Base-by-base conservation (phyloP, 2,888 invertebrate genomes). In the Hermaeophaga mercurialis region DNA sequence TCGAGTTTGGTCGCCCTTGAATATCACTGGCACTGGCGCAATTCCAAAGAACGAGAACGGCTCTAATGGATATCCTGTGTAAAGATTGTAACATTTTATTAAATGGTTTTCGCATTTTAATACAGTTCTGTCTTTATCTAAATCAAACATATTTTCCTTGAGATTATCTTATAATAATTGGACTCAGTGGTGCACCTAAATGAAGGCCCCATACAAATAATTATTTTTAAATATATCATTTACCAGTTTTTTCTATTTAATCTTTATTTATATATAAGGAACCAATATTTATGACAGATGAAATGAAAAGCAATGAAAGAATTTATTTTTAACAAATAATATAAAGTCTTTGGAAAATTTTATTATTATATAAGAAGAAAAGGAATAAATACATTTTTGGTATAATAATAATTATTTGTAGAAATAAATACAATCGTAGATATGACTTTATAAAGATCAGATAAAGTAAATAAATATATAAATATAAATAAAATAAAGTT, bases 31-130 rank as follows among this genome's bases (percentile, higher is more conserved):
- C 38, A 38, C 38, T 59, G 46, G 55, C 47, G 57, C 56, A 64
- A 58, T 61, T 58, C 39, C 41, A 52, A 24, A 56, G 62, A 60
- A 62, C 59, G 38, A 59, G 63, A 59, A 61, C 58, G 55, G 53
- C 56, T 60, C 59, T 66, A 65, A 65, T 65, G 62, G 66, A 65
- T 48, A 62, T 59, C 56, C 60, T 56, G 59, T 64, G 64, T 64
- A 50, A 33, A 55, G 59, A 59, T 54, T 48, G 48, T 52, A 46
- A 53, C 58, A 47, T 54, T 49, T 59, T 46, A 28, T 39, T 17
- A 45, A 28, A 50, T 43, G 41, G 19, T 58, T 56, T 52, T 50
- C 54, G 49, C 50, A 52, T 46, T 41, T 43, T 50, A 46, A 49
- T 49, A 41, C 34, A 47, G 54, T 56, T 54, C 36, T 55, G 34